These are phyloP conservation scores for Dendroctonus ponderosae DNA, from an alignment of 1,140 invertebrate genomes.

Conservation along the genomic window DNA sequence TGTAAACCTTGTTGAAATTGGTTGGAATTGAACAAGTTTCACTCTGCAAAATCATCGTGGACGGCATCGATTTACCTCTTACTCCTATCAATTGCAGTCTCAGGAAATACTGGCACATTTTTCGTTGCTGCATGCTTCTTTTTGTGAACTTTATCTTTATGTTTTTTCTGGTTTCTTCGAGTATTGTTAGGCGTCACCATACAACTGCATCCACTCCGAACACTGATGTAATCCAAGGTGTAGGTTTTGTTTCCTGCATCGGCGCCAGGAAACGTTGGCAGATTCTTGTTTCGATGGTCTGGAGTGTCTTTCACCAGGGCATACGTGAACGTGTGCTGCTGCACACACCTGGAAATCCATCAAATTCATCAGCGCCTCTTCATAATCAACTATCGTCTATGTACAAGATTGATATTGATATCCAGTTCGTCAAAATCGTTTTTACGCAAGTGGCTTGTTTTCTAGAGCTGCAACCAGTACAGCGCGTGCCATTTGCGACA, in stretches of 20 bases:
- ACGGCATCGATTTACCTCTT: too few species aligned
- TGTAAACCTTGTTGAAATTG: too few species aligned
- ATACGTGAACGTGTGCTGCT: slow-evolving; percentile 82
- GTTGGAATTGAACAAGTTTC: too few species aligned
- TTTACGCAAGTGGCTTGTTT: too few species aligned
- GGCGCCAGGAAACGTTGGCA: slow-evolving; percentile 54
- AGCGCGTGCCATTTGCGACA: too few species aligned
- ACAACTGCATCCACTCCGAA: slow-evolving; percentile 81
- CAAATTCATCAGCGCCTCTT: not conserved
- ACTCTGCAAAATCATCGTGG: too few species aligned
- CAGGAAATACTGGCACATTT: too few species aligned
- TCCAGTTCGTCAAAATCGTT: too few species aligned
- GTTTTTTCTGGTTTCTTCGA: slow-evolving; percentile 41
- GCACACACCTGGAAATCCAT: slow-evolving; percentile 60
- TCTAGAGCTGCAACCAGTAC: too few species aligned
- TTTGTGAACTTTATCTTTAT: slow-evolving; percentile 25
- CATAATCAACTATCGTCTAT: too few species aligned
- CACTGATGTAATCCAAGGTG: slow-evolving; percentile 78
- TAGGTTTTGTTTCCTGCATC: slow-evolving; percentile 50
- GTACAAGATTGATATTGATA: too few species aligned
- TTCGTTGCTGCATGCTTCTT: not conserved
- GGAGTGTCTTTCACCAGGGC: slow-evolving; percentile 65
- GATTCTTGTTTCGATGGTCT: slow-evolving; percentile 49
- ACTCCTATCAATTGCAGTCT: too few species aligned
- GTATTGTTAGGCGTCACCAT: slow-evolving; percentile 55